Evolutionary conservation across 1,140 invertebrate genomes (phyloP).

Genomic region (Hylyphantes graminicola): DNA sequence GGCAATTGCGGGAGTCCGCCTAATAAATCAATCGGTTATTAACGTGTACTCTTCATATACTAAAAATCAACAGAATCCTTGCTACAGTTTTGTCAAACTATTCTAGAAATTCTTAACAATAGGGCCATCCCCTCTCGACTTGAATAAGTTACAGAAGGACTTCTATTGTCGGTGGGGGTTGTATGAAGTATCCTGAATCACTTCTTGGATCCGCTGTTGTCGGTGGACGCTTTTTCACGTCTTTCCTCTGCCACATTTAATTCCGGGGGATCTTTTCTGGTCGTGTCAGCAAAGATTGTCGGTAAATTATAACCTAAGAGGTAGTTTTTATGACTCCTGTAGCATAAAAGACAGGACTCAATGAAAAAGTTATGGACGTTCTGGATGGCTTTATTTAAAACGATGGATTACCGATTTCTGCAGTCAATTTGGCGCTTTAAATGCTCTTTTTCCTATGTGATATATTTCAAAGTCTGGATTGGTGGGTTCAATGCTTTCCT

Average conservation of each 20-base stretch:
- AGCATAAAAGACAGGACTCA: slow-evolving; percentile 31
- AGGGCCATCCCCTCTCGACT: background rate
- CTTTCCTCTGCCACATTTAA: background rate
- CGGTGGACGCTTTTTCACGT: slow-evolving; percentile 10
- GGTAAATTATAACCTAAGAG: slow-evolving; percentile 36
- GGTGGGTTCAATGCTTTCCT: slow-evolving; percentile 4
- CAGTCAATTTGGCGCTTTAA: slow-evolving; percentile 41
- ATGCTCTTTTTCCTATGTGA: background rate
- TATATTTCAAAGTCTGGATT: background rate
- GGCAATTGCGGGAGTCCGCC: too few species aligned
- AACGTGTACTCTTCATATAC: too few species aligned
- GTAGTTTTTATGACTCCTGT: slow-evolving; percentile 34
- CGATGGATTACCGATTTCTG: slow-evolving; percentile 36
- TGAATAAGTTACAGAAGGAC: slow-evolving; percentile 34
- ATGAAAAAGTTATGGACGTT: slow-evolving; percentile 43
- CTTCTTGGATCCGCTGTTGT: slow-evolving; percentile 29
- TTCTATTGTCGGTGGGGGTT: slow-evolving; percentile 26
- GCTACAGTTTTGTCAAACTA: too few species aligned
- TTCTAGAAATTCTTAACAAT: background rate
- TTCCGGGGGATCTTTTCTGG: slow-evolving; percentile 1
- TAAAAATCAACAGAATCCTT: too few species aligned
- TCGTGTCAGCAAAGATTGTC: slow-evolving; percentile 34
- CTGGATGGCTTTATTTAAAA: slow-evolving; percentile 36
- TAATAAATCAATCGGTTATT: too few species aligned
- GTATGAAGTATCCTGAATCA: slow-evolving; percentile 21